phyloP scores from a whole-genome alignment of 2,888 invertebrate species.

The Tubulanus polymorphus region DNA sequence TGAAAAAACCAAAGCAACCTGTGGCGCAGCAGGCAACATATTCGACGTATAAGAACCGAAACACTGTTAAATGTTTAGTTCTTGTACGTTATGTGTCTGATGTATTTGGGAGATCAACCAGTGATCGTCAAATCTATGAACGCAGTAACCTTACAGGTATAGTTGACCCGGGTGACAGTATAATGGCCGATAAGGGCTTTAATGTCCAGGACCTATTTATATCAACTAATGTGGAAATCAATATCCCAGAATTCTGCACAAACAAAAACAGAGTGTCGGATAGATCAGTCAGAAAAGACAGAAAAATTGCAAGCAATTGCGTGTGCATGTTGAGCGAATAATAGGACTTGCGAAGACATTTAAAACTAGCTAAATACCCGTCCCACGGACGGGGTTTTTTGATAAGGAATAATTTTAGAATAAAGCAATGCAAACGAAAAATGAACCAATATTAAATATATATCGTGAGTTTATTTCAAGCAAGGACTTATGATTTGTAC shows the following conservation, averaged over 20 bases:
- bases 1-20: slow-evolving; percentile 10
- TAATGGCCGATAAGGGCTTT: slow-evolving; percentile 21
- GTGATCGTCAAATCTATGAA: slow-evolving; percentile 22
- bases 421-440: too few relatives aligned
- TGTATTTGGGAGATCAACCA: slow-evolving; percentile 19
- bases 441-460: too few relatives aligned
- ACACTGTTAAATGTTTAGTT: slow-evolving; percentile 14
- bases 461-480: too few relatives aligned
- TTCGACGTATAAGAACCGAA: slow-evolving; percentile 8
- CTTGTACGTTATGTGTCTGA: slow-evolving; percentile 7
- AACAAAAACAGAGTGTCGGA: slow-evolving; percentile 21
- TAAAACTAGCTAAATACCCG: too few relatives aligned
- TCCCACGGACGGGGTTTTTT: too few relatives aligned
- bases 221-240: slow-evolving; percentile 16
- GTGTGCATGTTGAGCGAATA: not conserved
- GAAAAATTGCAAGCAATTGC: slow-evolving; percentile 22
- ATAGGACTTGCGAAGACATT: not conserved
- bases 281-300: slow-evolving; percentile 14
- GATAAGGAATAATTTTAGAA: too few relatives aligned
- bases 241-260: slow-evolving; percentile 23
- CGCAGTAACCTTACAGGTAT: slow-evolving; percentile 8
- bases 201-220: slow-evolving; percentile 21
- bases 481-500: too few relatives aligned
- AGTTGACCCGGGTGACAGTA: slow-evolving; percentile 18
- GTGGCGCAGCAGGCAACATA: not conserved